Evolutionary conservation across 2,797 vertebrate genomes (phyloP).

Genomic region (Crax fasciolata): DNA sequence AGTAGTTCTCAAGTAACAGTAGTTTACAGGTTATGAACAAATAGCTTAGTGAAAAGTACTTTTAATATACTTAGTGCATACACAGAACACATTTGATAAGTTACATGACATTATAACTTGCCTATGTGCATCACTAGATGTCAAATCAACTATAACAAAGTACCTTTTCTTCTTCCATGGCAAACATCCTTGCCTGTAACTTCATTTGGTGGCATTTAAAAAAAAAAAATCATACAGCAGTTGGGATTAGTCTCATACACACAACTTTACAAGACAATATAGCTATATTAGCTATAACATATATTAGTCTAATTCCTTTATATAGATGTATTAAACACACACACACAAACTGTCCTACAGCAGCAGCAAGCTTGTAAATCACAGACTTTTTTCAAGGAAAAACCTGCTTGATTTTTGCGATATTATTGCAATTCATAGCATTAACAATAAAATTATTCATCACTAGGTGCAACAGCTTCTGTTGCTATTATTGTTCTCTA

Average conservation of each 20-base stretch:
- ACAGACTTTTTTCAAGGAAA: neutral
- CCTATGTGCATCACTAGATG: neutral
- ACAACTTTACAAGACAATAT: neutral
- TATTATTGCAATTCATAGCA: neutral
- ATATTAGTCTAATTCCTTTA: neutral
- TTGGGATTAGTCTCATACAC: neutral
- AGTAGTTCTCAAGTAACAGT: too few relatives aligned
- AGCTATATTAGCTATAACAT: neutral
- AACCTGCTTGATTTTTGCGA: neutral
- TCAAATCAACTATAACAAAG: neutral
- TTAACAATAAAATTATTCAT: neutral
- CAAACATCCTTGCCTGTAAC: conserved; percentile 90
- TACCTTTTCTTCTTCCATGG: conserved; percentile 94
- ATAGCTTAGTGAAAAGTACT: neutral
- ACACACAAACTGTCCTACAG: neutral
- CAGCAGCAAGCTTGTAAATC: neutral
- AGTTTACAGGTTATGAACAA: neutral
- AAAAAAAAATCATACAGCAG: neutral
- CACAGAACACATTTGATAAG: neutral
- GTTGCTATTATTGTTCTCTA: neutral
- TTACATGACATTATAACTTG: neutral
- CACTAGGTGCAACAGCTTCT: neutral
- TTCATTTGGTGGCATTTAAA: conserved; percentile 50
- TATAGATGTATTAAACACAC: neutral
- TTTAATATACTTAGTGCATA: neutral